Percentiles rank a stretch among this genome's conserved stretches.
Conservation (phyloP, 1,140 invertebrate species). For the Zaprionus lachaisei region DNA sequence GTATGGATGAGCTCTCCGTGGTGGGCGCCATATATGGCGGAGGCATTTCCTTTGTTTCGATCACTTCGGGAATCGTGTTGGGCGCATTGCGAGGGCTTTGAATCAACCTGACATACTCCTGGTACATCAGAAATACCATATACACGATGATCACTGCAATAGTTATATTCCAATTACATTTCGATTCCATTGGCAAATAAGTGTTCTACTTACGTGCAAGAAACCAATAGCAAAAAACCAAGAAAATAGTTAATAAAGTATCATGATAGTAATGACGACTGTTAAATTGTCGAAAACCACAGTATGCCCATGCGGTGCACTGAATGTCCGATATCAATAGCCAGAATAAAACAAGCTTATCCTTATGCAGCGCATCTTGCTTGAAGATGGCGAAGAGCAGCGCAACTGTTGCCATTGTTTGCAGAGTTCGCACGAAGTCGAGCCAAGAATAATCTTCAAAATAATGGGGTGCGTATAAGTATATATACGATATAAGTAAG, state of each 20-base stretch:
- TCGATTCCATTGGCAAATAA: not conserved
- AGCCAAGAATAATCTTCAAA: conserved; percentile 4
- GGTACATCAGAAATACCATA: conserved; percentile 4
- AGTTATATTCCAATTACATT: not conserved
- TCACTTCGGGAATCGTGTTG: not conserved
- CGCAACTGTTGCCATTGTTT: conserved; percentile 23
- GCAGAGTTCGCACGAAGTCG: not conserved
- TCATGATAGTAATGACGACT: not conserved
- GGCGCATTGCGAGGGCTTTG: not conserved
- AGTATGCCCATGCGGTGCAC: not conserved
- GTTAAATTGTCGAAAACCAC: not conserved
- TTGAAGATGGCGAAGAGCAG: conserved; percentile 36
- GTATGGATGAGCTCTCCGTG: not conserved
- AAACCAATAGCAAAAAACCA: not conserved
- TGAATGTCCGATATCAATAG: conserved; percentile 9
- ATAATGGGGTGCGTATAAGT: not conserved
- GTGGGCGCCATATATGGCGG: conserved; percentile 17
- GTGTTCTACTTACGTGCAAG: not conserved
- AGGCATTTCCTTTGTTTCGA: conserved; percentile 12
- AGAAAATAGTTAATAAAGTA: not conserved
- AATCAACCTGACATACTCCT: not conserved
- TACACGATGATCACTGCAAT: conserved; percentile 11
- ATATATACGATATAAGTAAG: too few species aligned
- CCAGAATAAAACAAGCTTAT: conserved; percentile 41
- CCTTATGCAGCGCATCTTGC: conserved; percentile 24